Evolutionary conservation across 2,113 vertebrate species (phyloP).

Genomic region (Psettodes erumei): DNA sequence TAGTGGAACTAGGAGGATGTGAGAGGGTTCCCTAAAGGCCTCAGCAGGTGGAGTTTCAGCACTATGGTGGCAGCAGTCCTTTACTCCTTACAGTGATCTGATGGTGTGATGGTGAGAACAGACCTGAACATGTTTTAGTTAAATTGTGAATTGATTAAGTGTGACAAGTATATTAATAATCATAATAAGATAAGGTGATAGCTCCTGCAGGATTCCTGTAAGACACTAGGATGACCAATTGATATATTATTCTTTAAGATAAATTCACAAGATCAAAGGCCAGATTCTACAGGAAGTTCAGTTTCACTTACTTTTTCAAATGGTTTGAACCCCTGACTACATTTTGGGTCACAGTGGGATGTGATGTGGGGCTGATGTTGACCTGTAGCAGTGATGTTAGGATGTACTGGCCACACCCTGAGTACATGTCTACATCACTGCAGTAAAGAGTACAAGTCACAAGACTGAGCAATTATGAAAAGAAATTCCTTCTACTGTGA

Average conservation of each 20-base stretch:
- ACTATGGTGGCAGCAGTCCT: background rate
- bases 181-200: too few species aligned
- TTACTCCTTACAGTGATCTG: background rate
- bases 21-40: constrained; percentile 32
- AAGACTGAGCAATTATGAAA: background rate
- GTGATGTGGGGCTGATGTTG: too few species aligned
- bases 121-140: constrained; percentile 22
- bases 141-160: background rate
- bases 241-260: background rate
- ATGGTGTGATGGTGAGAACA: constrained; percentile 8
- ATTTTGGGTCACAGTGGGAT: too few species aligned
- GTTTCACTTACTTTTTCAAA: too few species aligned
- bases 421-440: too few species aligned
- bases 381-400: too few species aligned
- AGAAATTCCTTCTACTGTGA: background rate
- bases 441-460: too few species aligned
- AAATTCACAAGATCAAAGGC: background rate
- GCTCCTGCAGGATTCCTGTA: background rate
- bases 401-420: too few species aligned
- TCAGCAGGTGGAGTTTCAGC: constrained; percentile 28
- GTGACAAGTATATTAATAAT: constrained; percentile 3
- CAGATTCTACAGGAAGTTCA: background rate
- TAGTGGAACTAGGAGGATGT: constrained; percentile 14
- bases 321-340: too few species aligned
- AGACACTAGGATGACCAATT: background rate